phyloP scores from a whole-genome alignment of 2,888 invertebrate species.

The Ommatoiulus sabulosus region DNA sequence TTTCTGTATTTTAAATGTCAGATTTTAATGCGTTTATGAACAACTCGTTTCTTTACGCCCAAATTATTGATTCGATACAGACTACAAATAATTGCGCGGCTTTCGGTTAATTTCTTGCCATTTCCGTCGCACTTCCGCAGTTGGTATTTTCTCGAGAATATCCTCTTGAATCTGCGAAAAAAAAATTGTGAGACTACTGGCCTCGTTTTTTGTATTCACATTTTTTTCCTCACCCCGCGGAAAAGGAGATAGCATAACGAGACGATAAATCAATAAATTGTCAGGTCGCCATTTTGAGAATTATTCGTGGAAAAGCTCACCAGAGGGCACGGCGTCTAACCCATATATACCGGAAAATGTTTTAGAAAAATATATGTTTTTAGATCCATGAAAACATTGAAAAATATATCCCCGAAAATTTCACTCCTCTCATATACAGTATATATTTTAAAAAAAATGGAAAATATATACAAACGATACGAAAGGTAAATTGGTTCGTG shows the following conservation, averaged over 20 bases:
- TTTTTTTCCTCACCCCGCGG: not conserved
- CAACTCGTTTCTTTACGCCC: no score
- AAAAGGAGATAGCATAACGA: not conserved
- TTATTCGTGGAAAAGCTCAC: not conserved
- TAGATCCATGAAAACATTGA: no score
- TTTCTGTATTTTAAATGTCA: no score
- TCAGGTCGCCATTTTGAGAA: not conserved
- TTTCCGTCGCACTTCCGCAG: no score
- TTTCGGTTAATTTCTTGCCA: no score
- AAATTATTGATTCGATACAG: no score
- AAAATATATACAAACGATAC: not conserved
- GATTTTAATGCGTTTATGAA: no score
- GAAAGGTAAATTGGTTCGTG: not conserved
- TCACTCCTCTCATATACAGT: no score
- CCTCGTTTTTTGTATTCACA: not conserved
- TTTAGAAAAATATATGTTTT: no score
- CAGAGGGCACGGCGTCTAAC: not conserved
- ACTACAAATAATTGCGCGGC: no score
- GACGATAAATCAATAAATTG: constrained; percentile 8
- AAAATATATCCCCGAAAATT: no score
- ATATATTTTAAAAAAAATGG: not conserved
- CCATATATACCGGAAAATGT: not conserved
- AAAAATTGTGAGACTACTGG: not conserved
- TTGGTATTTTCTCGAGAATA: not conserved
- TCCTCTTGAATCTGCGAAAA: not conserved